These are phyloP conservation scores for Caranx ignobilis DNA, from an alignment of 2,113 vertebrate genomes.

Conservation along the genomic window DNA sequence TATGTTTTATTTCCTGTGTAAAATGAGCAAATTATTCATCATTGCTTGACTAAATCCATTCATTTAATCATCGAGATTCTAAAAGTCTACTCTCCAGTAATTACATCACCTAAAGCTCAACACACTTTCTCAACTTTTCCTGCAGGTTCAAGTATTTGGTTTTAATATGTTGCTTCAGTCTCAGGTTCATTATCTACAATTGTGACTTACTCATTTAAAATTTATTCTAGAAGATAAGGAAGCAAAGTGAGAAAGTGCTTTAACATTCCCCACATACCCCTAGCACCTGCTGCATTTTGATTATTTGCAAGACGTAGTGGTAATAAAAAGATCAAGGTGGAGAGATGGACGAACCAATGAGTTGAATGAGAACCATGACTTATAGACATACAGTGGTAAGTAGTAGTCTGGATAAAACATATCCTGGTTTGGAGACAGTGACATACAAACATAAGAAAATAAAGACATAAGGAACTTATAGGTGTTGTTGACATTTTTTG, in stretches of 20 bases:
- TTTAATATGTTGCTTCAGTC: neutral
- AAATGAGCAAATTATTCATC: neutral
- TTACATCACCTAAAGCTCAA: conserved; percentile 5
- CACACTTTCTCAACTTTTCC: neutral
- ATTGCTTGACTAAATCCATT: neutral
- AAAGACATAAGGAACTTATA: too few relatives aligned
- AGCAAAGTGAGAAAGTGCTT: neutral
- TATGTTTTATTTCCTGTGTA: conserved; percentile 6
- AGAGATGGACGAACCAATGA: neutral
- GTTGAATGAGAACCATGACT: neutral
- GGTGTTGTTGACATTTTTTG: too few relatives aligned
- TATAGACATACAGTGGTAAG: too few relatives aligned
- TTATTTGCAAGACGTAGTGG: neutral
- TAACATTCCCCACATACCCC: neutral
- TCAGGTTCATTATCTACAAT: conserved; percentile 14
- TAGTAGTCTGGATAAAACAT: too few relatives aligned
- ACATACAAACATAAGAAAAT: too few relatives aligned
- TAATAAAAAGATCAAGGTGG: neutral
- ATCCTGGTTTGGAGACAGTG: too few relatives aligned
- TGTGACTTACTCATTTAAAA: neutral
- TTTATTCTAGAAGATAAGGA: neutral
- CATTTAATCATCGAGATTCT: neutral
- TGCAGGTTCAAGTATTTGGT: conserved; percentile 6
- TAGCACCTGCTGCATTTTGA: neutral
- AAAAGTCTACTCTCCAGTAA: neutral